Conservation (phyloP, 2,888 invertebrate genomes). For the Drosophila ustulata region DNA sequence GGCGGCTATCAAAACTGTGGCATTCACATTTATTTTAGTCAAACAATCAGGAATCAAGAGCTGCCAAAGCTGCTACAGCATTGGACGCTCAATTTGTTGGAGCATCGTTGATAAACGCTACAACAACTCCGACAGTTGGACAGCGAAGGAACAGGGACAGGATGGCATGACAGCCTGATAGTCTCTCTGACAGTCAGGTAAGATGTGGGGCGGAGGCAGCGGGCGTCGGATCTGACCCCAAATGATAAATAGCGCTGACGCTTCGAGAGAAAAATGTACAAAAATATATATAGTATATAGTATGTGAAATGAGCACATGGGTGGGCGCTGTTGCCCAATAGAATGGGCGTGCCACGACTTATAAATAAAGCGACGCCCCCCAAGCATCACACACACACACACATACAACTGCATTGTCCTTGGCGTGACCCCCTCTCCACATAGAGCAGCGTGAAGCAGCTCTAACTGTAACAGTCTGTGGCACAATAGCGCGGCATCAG, state of each 20-base stretch:
- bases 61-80: constrained; percentile 18
- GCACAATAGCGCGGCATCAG: constrained; percentile 32
- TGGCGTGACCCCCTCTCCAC: constrained; percentile 46
- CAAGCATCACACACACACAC: constrained; percentile 10
- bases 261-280: constrained; percentile 54
- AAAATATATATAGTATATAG: constrained; percentile 45
- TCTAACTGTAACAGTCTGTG: constrained; percentile 50
- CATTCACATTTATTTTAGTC: constrained; percentile 26
- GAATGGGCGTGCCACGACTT: constrained; percentile 47
- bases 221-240: constrained; percentile 42
- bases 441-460: constrained; percentile 10
- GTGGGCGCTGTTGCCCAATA: constrained; percentile 34
- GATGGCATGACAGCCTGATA: constrained; percentile 14
- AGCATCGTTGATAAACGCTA: constrained; percentile 48
- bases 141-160: neutral
- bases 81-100: constrained; percentile 50
- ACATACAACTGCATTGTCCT: constrained; percentile 63
- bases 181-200: constrained; percentile 27
- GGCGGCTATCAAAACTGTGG: constrained; percentile 16
- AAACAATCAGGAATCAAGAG: constrained; percentile 25
- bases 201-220: constrained; percentile 6
- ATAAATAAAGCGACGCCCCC: constrained; percentile 47
- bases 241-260: constrained; percentile 66
- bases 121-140: constrained; percentile 21
- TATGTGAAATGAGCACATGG: constrained; percentile 39